These are phyloP conservation scores for Pelobates cultripes DNA, from an alignment of 2,797 vertebrate genomes.

Conservation along the genomic window DNA sequence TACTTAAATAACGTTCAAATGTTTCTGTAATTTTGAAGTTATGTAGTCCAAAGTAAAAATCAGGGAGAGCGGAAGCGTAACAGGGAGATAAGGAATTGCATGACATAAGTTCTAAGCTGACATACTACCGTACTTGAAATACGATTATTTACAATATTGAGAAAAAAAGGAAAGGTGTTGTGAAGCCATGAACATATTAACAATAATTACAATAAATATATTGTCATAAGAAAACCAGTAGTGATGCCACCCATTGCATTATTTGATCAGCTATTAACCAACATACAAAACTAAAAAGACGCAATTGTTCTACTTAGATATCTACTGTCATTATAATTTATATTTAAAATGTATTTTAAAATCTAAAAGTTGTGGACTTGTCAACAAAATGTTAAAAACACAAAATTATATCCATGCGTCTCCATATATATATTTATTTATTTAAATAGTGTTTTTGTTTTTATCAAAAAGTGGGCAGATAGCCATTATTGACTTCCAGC, in stretches of 20 bases:
- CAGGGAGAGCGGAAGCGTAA: constrained; percentile 32
- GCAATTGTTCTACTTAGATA: too few relatives aligned
- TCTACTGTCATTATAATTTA: too few relatives aligned
- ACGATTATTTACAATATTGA: constrained; percentile 40
- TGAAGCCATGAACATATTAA: background rate
- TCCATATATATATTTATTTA: background rate
- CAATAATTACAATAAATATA: background rate
- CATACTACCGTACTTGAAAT: constrained; percentile 56
- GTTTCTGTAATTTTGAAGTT: constrained; percentile 58
- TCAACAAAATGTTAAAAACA: too few relatives aligned
- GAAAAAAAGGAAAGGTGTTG: constrained; percentile 2
- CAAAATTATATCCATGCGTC: too few relatives aligned
- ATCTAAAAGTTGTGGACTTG: too few relatives aligned
- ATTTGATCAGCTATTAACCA: too few relatives aligned
- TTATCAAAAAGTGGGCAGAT: too few relatives aligned
- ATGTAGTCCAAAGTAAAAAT: constrained; percentile 54
- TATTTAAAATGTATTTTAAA: too few relatives aligned
- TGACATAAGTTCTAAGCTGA: constrained; percentile 15
- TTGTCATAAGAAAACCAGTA: background rate
- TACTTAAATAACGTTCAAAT: constrained; percentile 54
- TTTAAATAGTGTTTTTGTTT: too few relatives aligned
- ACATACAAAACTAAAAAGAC: too few relatives aligned
- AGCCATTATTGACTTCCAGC: too few relatives aligned
- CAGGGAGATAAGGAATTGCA: constrained; percentile 54
- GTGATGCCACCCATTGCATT: background rate